Evolutionary conservation across 1,140 invertebrate genomes (phyloP).

Genomic region (Eriosoma lanigerum): DNA sequence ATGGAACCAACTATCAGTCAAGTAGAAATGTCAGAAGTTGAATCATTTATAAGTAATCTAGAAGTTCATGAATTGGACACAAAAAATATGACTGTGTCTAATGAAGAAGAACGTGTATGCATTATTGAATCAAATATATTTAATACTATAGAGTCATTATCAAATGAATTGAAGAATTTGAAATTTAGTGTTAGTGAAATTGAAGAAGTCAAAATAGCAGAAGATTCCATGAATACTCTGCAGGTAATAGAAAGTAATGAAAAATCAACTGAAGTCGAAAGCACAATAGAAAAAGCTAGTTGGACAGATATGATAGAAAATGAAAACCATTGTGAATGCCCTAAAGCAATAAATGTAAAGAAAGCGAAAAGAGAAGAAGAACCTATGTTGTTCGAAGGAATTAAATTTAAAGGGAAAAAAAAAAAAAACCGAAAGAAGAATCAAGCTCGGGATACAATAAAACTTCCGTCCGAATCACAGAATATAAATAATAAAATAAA

Average conservation of each 20-base stretch:
- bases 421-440: constrained; percentile 62
- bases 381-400: constrained; percentile 45
- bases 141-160: constrained; percentile 18
- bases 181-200: constrained; percentile 24
- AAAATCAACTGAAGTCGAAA: neutral
- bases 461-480: neutral
- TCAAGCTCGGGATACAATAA: neutral
- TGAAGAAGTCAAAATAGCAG: neutral
- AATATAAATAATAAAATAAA: neutral
- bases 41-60: neutral
- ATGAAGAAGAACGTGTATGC: neutral
- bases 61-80: neutral
- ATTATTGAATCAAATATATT: constrained; percentile 1
- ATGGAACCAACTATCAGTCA: constrained; percentile 38
- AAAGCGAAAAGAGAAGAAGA: constrained; percentile 36
- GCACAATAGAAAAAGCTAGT: neutral
- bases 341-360: neutral
- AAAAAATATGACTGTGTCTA: neutral
- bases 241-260: neutral
- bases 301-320: constrained; percentile 20
- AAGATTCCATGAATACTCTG: neutral
- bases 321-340: constrained; percentile 45
- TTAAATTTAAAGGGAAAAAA: constrained; percentile 45
- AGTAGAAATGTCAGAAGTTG: neutral
- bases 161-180: constrained; percentile 15